These are phyloP conservation scores for Orchesellides sinensis DNA, from an alignment of 2,888 invertebrate species.

Conservation along the genomic window DNA sequence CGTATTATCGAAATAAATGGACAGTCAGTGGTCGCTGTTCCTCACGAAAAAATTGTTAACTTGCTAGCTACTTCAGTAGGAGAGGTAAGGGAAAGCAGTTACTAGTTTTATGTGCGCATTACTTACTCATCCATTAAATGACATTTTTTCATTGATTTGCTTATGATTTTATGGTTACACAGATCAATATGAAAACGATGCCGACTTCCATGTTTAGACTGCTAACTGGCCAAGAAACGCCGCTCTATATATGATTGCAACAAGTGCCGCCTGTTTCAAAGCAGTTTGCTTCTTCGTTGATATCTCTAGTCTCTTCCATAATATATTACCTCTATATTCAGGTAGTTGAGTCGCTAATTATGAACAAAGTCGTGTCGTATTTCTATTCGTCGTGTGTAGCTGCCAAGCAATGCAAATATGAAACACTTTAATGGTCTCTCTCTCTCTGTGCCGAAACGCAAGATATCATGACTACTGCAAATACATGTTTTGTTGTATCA, in stretches of 20 bases:
- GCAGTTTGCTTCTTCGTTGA: slow-evolving; percentile 48
- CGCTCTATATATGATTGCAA: slow-evolving; percentile 91
- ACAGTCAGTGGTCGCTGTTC: slow-evolving; percentile 99
- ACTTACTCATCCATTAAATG: neutral
- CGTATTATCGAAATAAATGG: slow-evolving; percentile 99
- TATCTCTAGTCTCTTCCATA: slow-evolving; percentile 66
- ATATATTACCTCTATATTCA: slow-evolving; percentile 32
- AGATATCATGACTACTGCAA: slow-evolving; percentile 18
- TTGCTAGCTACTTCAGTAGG: slow-evolving; percentile 99
- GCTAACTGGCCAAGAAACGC: slow-evolving; percentile 99
- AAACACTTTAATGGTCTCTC: slow-evolving; percentile 32
- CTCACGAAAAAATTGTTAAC: slow-evolving; percentile 99
- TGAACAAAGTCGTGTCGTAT: slow-evolving; percentile 35
- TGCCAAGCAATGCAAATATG: slow-evolving; percentile 36
- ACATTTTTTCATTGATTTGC: neutral
- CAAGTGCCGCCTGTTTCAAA: slow-evolving; percentile 68
- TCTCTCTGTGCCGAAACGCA: slow-evolving; percentile 36
- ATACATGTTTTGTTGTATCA: slow-evolving; percentile 10
- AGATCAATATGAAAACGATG: slow-evolving; percentile 99
- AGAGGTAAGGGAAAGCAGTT: slow-evolving; percentile 84
- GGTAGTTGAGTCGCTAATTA: slow-evolving; percentile 43
- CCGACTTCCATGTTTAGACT: slow-evolving; percentile 99
- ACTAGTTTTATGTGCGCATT: neutral
- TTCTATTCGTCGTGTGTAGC: slow-evolving; percentile 26
- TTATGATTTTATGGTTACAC: slow-evolving; percentile 76